phyloP scores from a whole-genome alignment of 2,113 vertebrate species.

The Cyprinus carpio region DNA sequence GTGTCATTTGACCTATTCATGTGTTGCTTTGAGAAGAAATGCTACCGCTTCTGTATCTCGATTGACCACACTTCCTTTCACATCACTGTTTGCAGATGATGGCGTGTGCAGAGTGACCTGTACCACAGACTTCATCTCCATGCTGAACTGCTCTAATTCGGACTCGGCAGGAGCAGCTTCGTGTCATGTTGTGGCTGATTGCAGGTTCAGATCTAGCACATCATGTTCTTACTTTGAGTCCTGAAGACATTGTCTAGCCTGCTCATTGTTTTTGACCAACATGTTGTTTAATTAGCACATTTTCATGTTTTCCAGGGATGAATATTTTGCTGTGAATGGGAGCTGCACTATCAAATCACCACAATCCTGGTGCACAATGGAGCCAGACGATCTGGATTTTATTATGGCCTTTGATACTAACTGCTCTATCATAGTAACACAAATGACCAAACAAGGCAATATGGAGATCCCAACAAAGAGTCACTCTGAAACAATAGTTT shows the following conservation, averaged over 20 bases:
- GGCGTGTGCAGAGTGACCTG: constrained; percentile 49
- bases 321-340: background rate
- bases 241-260: background rate
- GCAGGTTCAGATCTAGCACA: constrained; percentile 47
- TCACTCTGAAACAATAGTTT: background rate
- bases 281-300: background rate
- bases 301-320: constrained; percentile 34
- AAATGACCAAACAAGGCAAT: background rate
- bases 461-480: background rate
- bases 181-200: constrained; percentile 39
- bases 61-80: background rate
- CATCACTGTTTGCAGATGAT: constrained; percentile 38
- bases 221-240: background rate
- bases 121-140: constrained; percentile 56
- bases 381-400: fast-evolving
- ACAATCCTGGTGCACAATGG: constrained; percentile 66
- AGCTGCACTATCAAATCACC: constrained; percentile 63
- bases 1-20: background rate
- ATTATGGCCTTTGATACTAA: background rate
- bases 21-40: constrained; percentile 13
- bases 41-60: background rate
- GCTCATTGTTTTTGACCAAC: background rate
- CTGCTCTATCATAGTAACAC: constrained; percentile 52
- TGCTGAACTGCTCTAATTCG: constrained; percentile 58
- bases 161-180: background rate